A percentile compares a stretch with the other conserved stretches of the same genome.
Evolutionary conservation across 2,113 vertebrate species (phyloP).

Genomic region (Lagopus leucura): DNA sequence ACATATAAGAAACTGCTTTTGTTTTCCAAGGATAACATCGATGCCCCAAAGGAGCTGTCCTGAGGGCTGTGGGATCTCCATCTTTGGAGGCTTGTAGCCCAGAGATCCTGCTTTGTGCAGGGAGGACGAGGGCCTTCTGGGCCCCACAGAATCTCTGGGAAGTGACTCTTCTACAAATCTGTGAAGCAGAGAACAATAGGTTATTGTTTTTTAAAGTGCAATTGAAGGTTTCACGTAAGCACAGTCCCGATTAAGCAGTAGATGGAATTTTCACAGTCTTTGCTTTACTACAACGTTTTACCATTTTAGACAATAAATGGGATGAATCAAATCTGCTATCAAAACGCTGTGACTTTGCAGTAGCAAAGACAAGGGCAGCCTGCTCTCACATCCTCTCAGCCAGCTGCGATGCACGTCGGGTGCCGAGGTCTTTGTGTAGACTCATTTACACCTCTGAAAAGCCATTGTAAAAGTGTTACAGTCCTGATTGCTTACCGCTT

Average conservation of each 20-base stretch:
- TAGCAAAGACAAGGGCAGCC: neutral
- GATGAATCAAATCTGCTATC: neutral
- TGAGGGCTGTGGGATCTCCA: neutral
- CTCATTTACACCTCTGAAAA: slow-evolving; percentile 17
- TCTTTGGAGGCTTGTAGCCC: neutral
- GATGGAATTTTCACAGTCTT: neutral
- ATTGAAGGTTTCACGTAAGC: neutral
- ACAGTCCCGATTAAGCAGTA: neutral
- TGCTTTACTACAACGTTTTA: neutral
- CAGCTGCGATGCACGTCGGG: rapidly evolving
- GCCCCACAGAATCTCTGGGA: rapidly evolving
- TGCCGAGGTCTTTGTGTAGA: neutral
- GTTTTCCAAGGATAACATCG: neutral
- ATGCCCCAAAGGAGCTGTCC: neutral
- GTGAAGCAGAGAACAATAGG: neutral
- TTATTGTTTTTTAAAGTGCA: slow-evolving; percentile 1
- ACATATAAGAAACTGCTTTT: neutral
- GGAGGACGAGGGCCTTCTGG: rapidly evolving
- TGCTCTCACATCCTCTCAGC: neutral
- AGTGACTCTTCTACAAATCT: neutral
- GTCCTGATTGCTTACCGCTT: neutral
- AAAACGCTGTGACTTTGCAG: slow-evolving; percentile 29
- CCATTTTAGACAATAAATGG: slow-evolving; percentile 14
- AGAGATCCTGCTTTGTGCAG: neutral
- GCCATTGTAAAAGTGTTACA: neutral